These are phyloP conservation scores for Cottoperca gobio DNA, from an alignment of 2,797 vertebrate genomes.

Conservation along the genomic window DNA sequence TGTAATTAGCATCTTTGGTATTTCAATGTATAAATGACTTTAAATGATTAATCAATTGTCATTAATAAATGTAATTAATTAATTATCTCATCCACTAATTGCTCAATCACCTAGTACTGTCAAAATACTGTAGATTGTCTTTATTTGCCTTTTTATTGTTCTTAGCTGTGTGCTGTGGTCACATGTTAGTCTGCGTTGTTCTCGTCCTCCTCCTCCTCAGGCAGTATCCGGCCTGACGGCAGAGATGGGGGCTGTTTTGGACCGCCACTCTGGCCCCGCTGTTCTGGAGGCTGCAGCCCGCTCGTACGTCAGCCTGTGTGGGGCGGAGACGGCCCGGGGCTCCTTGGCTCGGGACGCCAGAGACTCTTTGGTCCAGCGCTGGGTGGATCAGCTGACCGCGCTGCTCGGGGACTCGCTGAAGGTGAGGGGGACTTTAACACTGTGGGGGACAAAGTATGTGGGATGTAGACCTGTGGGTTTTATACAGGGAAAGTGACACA, in stretches of 20 bases:
- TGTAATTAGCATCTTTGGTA: too few relatives aligned
- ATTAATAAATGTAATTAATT: not conserved
- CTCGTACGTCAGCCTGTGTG: conserved; percentile 84
- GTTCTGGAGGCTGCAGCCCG: conserved; percentile 89
- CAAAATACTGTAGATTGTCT: not conserved
- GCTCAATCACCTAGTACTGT: too few relatives aligned
- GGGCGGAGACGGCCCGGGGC: conserved; percentile 75
- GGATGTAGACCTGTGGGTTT: not conserved
- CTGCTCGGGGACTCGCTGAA: conserved; percentile 76
- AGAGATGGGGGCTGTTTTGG: conserved; percentile 82
- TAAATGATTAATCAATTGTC: not conserved
- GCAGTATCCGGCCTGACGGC: conserved; percentile 83
- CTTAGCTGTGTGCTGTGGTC: not conserved
- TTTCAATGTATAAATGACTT: not conserved
- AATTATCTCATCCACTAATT: not conserved
- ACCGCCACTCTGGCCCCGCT: conserved; percentile 77
- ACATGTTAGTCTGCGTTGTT: not conserved
- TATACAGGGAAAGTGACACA: not conserved
- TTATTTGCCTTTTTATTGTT: not conserved
- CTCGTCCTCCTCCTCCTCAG: conserved; percentile 70
- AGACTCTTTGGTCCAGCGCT: conserved; percentile 84
- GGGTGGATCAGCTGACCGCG: conserved; percentile 82
- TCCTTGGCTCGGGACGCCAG: conserved; percentile 74
- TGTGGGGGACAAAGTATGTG: not conserved
- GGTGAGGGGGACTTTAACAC: conserved; percentile 47